Conservation (phyloP, 1,140 invertebrate genomes). For the Akabosia matsudoensis region DNA sequence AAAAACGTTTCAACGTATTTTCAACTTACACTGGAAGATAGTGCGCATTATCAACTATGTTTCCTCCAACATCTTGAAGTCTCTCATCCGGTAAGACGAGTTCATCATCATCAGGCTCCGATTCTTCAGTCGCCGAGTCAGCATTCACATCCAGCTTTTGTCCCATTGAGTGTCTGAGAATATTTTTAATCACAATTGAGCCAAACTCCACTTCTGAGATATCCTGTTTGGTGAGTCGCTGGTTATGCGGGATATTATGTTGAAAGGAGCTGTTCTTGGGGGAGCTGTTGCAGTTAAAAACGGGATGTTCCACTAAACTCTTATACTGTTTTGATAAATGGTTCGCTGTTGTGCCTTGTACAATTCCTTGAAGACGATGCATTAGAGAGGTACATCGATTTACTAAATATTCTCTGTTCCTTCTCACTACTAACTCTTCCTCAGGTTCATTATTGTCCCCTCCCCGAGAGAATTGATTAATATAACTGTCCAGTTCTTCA, state of each 20-base stretch:
- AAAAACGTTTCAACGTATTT: not conserved
- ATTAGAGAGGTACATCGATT: not conserved
- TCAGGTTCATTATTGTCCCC: not conserved
- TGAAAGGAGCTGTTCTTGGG: not conserved
- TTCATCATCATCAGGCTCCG: not conserved
- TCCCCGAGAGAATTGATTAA: not conserved
- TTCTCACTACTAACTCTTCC: not conserved
- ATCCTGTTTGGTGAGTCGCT: not conserved
- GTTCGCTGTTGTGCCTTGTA: not conserved
- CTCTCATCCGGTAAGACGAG: conserved; percentile 3
- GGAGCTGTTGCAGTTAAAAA: not conserved
- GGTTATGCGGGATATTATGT: not conserved
- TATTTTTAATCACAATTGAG: not conserved
- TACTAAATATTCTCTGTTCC: not conserved
- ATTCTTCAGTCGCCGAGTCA: conserved; percentile 7
- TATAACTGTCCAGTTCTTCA: not conserved
- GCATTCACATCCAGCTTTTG: not conserved
- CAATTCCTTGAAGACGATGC: not conserved
- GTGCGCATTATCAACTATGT: not conserved
- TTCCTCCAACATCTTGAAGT: not conserved
- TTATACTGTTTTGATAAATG: not conserved
- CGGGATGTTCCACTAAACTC: not conserved
- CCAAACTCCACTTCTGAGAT: not conserved
- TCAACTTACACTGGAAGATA: conserved; percentile 17
- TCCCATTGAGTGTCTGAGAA: not conserved